These are phyloP conservation scores for Synanthedon vespiformis DNA, from an alignment of 2,888 invertebrate genomes.

Conservation along the genomic window DNA sequence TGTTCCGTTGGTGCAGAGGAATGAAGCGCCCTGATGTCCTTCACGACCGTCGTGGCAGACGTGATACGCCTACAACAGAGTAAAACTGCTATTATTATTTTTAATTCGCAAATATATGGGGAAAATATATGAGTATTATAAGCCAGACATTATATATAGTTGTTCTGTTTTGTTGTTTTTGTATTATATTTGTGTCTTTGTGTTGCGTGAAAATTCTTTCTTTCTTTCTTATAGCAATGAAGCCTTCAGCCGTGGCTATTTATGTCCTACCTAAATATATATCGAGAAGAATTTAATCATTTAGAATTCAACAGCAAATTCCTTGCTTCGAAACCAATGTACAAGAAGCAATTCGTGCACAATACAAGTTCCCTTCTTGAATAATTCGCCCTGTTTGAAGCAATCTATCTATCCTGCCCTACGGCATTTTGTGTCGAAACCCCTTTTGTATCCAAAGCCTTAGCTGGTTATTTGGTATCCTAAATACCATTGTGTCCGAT, in stretches of 20 bases:
- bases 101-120: too few species aligned
- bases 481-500: slow-evolving; percentile 5
- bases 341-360: slow-evolving; percentile 4
- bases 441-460: slow-evolving; percentile 5
- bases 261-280: too few species aligned
- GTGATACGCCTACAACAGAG: slow-evolving; percentile 78
- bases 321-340: background rate
- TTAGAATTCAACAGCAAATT: too few species aligned
- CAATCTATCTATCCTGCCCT: background rate
- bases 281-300: too few species aligned
- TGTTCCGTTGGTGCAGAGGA: slow-evolving; percentile 89
- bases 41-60: slow-evolving; percentile 89
- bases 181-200: too few species aligned
- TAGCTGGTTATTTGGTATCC: background rate
- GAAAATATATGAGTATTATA: too few species aligned
- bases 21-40: slow-evolving; percentile 84
- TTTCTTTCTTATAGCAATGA: too few species aligned
- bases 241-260: too few species aligned
- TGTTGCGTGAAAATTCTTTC: too few species aligned
- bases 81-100: too few species aligned
- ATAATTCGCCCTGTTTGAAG: slow-evolving; percentile 6
- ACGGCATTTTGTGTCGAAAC: background rate
- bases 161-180: too few species aligned
- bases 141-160: too few species aligned
- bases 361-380: slow-evolving; percentile 3